phyloP scores from a whole-genome alignment of 2,797 vertebrate genomes.

The Anguilla pacifica region DNA sequence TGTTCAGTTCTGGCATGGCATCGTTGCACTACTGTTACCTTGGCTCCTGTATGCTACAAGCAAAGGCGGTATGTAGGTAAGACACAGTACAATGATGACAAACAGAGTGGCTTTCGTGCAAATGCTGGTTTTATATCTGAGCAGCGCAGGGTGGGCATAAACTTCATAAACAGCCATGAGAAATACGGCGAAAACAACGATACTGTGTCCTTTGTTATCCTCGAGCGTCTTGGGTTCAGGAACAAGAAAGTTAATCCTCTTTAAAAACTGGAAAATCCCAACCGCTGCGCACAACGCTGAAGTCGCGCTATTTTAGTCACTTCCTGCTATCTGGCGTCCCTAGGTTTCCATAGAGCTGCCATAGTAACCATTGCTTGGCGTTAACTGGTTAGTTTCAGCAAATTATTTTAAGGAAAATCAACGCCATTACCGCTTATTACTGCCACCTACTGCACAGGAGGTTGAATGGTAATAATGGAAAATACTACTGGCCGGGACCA shows the following conservation, averaged over 20 bases:
- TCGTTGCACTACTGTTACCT: slow-evolving; percentile 66
- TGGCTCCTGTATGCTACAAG: slow-evolving; percentile 91
- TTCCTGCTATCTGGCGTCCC: slow-evolving; percentile 60
- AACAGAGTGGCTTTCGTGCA: slow-evolving; percentile 85
- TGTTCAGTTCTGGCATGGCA: background rate
- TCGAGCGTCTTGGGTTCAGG: background rate
- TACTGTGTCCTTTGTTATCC: background rate
- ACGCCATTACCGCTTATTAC: background rate
- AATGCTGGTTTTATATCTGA: slow-evolving; percentile 81
- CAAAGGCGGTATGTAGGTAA: slow-evolving; percentile 89
- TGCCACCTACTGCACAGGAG: background rate
- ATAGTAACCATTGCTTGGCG: background rate
- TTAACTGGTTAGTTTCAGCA: background rate
- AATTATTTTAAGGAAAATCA: background rate
- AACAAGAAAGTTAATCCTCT: background rate
- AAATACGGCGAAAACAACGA: background rate
- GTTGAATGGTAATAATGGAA: background rate
- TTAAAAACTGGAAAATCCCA: background rate
- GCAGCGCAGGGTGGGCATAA: slow-evolving; percentile 79
- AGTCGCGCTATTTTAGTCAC: background rate
- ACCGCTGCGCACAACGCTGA: background rate
- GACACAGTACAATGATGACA: slow-evolving; percentile 69
- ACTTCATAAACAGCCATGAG: slow-evolving; percentile 84
- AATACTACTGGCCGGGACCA: background rate
- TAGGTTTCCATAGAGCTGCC: slow-evolving; percentile 65